Conservation (phyloP, 2,797 vertebrate genomes). For the Gambusia yucatana region DNA sequence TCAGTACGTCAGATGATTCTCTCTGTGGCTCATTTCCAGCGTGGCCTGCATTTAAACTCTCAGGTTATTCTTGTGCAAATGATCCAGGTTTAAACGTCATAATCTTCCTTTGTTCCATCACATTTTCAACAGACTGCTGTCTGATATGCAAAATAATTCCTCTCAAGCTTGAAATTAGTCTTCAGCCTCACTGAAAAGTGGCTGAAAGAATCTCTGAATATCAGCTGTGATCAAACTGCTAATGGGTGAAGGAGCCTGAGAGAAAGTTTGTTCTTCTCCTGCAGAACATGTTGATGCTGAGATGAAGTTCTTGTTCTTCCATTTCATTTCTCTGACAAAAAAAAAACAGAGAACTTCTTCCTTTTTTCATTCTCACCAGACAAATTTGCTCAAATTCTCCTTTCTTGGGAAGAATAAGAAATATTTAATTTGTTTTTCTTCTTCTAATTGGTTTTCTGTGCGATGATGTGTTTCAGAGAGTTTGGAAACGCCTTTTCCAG, state of each 20-base stretch:
- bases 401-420: neutral
- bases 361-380: neutral
- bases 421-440: neutral
- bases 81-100: neutral
- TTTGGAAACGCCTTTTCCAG: neutral
- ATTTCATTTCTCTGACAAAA: neutral
- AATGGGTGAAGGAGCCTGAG: neutral
- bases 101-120: neutral
- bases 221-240: neutral
- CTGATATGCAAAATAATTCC: neutral
- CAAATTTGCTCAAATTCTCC: neutral
- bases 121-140: neutral
- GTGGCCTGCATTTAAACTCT: neutral
- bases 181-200: neutral
- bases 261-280: neutral
- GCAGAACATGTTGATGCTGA: neutral
- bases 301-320: neutral
- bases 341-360: neutral
- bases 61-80: neutral
- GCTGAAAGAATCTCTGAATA: neutral
- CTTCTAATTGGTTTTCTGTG: neutral
- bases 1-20: neutral
- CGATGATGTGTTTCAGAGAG: neutral
- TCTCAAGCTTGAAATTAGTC: constrained; percentile 3
- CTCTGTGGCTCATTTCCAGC: neutral